These are phyloP conservation scores for Eulithis testata DNA, from an alignment of 2,888 invertebrate genomes.

Conservation along the genomic window DNA sequence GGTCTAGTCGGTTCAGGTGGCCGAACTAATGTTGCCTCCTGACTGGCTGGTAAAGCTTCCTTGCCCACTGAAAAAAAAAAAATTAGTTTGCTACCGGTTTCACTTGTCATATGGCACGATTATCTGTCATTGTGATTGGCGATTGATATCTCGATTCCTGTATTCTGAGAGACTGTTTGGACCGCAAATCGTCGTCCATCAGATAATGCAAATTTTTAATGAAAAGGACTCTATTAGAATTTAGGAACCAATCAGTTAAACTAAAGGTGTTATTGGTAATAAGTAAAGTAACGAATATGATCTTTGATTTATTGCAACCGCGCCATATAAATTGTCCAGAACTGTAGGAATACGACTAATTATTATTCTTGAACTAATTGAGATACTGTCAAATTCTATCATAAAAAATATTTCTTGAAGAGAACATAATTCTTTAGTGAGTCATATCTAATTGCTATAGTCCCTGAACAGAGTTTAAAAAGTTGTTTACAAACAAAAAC, in stretches of 20 bases:
- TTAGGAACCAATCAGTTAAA: not conserved
- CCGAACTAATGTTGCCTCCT: slow-evolving; percentile 60
- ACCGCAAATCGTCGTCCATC: no score
- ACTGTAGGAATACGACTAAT: not conserved
- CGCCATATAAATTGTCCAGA: slow-evolving; percentile 8
- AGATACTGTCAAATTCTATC: not conserved
- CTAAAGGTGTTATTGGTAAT: not conserved
- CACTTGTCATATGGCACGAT: slow-evolving; percentile 6
- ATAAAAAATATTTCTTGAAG: not conserved
- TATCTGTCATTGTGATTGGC: no score
- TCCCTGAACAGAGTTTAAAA: not conserved
- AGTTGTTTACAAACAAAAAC: slow-evolving; percentile 54
- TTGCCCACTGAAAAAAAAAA: slow-evolving; percentile 61
- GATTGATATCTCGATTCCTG: no score
- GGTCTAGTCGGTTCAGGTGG: slow-evolving; percentile 71
- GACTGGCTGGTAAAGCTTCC: slow-evolving; percentile 56
- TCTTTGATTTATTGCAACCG: not conserved
- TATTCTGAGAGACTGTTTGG: no score
- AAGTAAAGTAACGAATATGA: not conserved
- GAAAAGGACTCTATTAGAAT: no score
- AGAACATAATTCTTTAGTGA: not conserved
- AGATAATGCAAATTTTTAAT: no score
- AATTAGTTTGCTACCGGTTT: not conserved
- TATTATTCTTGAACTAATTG: not conserved
- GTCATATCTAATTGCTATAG: not conserved